Conservation (phyloP, 1,140 invertebrate species). For the Pseudobourletiella spinata region DNA sequence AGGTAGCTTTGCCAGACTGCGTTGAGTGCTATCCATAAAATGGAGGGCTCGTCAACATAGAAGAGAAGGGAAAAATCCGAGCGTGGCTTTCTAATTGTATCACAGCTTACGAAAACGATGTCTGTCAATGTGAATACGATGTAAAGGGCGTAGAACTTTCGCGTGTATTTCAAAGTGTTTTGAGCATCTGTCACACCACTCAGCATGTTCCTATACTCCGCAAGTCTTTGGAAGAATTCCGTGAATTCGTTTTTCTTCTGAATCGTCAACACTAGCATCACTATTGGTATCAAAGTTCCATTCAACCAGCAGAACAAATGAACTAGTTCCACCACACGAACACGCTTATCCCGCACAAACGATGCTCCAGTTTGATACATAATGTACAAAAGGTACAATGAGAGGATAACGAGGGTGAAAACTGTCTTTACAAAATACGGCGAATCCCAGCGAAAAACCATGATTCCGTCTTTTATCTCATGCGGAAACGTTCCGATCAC, state of each 20-base stretch:
- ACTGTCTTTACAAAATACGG: constrained; percentile 13
- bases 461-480: neutral
- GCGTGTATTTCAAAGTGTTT: neutral
- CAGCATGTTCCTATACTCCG: neutral
- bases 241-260: constrained; percentile 4
- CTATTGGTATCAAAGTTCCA: constrained; percentile 4
- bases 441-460: constrained; percentile 17
- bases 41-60: neutral
- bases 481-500: constrained; percentile 23
- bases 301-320: constrained; percentile 9
- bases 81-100: neutral
- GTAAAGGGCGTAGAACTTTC: constrained; percentile 5
- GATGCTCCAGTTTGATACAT: neutral
- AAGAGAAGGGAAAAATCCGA: constrained; percentile 10
- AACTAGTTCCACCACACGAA: constrained; percentile 2
- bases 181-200: neutral
- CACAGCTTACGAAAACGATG: neutral
- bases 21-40: neutral
- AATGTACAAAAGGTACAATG: constrained; percentile 10
- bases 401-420: constrained; percentile 13
- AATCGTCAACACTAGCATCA: constrained; percentile 10
- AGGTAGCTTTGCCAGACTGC: constrained; percentile 27
- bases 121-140: neutral
- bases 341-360: neutral
- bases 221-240: constrained; percentile 8